phyloP scores from a whole-genome alignment of 1,140 invertebrate species.

The Psilanteris sp. region DNA sequence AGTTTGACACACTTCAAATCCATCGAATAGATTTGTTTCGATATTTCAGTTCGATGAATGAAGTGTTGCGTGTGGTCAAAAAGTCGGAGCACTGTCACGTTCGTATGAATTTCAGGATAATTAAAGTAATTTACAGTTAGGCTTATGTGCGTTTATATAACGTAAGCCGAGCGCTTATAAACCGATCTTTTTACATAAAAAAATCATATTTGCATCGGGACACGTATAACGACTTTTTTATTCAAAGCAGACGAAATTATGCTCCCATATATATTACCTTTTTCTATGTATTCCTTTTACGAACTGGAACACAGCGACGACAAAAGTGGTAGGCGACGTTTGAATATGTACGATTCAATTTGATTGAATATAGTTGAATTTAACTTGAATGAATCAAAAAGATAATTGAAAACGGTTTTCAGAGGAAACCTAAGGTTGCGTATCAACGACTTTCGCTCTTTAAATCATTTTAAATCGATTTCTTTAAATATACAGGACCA shows the following conservation, averaged over 20 bases:
- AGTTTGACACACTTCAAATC: slow-evolving; percentile 45
- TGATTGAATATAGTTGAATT: no score
- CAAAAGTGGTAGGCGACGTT: no score
- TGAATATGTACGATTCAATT: no score
- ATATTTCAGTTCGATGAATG: slow-evolving; percentile 27
- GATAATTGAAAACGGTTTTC: no score
- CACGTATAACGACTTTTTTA: slow-evolving; percentile 1
- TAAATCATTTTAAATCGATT: no score
- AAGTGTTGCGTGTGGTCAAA: slow-evolving; percentile 24
- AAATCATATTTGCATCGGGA: not conserved
- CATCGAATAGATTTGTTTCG: slow-evolving; percentile 29
- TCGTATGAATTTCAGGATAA: slow-evolving; percentile 18
- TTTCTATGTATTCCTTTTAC: no score
- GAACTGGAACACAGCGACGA: no score
- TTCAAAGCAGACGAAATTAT: slow-evolving; percentile 3
- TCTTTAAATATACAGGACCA: no score
- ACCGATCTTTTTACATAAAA: not conserved
- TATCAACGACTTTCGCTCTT: no score
- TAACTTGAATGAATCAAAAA: no score
- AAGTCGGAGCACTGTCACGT: slow-evolving; percentile 18
- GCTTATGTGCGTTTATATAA: slow-evolving; percentile 2
- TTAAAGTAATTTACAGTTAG: slow-evolving; percentile 6
- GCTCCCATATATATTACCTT: no score
- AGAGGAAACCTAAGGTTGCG: no score
- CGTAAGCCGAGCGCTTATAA: not conserved